These are phyloP conservation scores for Salvelinus sp. DNA, from an alignment of 2,113 vertebrate species.

Conservation along the genomic window DNA sequence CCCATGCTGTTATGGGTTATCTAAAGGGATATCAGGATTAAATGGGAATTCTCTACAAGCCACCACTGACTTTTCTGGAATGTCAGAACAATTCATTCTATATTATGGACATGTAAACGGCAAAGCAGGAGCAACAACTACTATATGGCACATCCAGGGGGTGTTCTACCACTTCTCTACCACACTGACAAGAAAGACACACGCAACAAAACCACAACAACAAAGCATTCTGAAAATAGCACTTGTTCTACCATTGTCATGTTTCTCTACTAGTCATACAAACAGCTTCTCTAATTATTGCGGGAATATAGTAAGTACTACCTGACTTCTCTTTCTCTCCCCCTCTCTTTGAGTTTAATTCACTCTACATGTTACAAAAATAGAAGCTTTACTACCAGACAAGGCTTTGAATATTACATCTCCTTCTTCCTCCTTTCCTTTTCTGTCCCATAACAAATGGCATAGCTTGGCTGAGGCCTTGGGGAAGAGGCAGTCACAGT, in stretches of 20 bases:
- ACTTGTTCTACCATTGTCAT: constrained; percentile 94
- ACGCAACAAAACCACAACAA: constrained; percentile 72
- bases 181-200: constrained; percentile 84
- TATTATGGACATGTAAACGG: constrained; percentile 78
- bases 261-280: constrained; percentile 83
- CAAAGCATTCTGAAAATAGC: constrained; percentile 92
- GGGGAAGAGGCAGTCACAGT: constrained; percentile 81
- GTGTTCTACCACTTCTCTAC: constrained; percentile 82
- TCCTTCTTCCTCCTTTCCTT: constrained; percentile 81
- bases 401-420: constrained; percentile 97
- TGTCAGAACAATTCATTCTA: constrained; percentile 87
- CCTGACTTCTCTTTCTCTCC: constrained; percentile 88
- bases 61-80: constrained; percentile 86
- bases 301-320: constrained; percentile 99
- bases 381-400: constrained; percentile 99
- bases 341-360: constrained; percentile 72
- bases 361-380: constrained; percentile 96
- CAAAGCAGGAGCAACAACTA: constrained; percentile 77
- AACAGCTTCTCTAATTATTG: constrained; percentile 91
- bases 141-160: constrained; percentile 94
- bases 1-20: constrained; percentile 39
- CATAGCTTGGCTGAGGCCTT: constrained; percentile 74
- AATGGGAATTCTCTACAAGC: constrained; percentile 60
- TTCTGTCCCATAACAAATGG: constrained; percentile 77
- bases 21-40: constrained; percentile 59